These are phyloP conservation scores for Picathartes gymnocephalus DNA, from an alignment of 2,113 vertebrate genomes.

Conservation along the genomic window DNA sequence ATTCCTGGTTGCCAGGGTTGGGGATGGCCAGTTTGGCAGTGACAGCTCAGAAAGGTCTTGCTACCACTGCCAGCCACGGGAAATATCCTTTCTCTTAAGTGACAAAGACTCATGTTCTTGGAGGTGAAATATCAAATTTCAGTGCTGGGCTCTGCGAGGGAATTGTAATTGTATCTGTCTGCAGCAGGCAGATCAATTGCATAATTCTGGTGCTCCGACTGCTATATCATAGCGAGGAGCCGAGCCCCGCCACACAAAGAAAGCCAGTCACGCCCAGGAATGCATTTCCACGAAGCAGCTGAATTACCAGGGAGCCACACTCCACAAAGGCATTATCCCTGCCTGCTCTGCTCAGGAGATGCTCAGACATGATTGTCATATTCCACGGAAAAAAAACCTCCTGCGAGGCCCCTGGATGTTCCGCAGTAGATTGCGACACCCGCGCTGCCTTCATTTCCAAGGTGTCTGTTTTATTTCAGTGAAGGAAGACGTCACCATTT, in stretches of 20 bases:
- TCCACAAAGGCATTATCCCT: background rate
- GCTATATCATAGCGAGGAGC: conserved; percentile 22
- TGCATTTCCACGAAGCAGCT: conserved; percentile 4
- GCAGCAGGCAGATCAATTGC: conserved; percentile 50
- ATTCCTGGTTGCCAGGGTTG: background rate
- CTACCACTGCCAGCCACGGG: background rate
- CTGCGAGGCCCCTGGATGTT: conserved; percentile 15
- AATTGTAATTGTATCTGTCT: conserved; percentile 55
- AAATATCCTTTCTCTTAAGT: conserved; percentile 8
- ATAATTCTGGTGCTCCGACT: conserved; percentile 15
- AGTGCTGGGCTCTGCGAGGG: background rate
- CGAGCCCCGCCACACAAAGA: conserved; percentile 13
- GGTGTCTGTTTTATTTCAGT: conserved; percentile 44
- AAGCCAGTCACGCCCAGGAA: background rate
- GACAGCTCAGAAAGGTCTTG: background rate
- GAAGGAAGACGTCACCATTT: background rate
- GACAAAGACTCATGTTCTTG: conserved; percentile 25
- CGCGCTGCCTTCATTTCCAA: background rate
- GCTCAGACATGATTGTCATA: conserved; percentile 14
- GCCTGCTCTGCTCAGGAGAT: background rate
- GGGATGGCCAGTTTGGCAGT: background rate
- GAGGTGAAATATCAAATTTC: conserved; percentile 60
- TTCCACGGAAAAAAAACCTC: background rate
- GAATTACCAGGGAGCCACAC: background rate
- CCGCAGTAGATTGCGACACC: background rate